phyloP scores from a whole-genome alignment of 2,797 vertebrate genomes.

The Lacerta agilis region DNA sequence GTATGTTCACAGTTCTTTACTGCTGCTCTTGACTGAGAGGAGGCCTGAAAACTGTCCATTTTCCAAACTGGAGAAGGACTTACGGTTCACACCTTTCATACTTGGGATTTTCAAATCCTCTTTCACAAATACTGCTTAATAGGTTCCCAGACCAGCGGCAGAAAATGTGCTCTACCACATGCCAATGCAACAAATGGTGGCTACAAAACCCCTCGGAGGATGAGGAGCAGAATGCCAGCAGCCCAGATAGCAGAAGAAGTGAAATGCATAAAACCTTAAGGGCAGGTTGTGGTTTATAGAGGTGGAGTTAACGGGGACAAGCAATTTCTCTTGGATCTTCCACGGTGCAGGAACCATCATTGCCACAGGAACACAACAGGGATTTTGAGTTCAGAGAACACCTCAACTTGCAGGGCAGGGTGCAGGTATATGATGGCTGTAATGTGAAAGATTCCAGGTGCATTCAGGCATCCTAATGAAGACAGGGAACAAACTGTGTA shows the following conservation, averaged over 20 bases:
- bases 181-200: neutral
- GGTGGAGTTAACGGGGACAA: neutral
- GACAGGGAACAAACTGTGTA: no score
- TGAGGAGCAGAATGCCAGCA: neutral
- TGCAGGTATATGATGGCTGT: neutral
- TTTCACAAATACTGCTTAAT: neutral
- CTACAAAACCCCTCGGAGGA: neutral
- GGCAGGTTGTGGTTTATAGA: neutral
- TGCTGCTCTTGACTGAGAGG: conserved; percentile 34
- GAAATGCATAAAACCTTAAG: neutral
- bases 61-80: neutral
- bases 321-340: neutral
- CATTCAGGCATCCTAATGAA: no score
- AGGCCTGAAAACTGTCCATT: conserved; percentile 5
- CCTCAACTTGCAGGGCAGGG: neutral
- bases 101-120: neutral
- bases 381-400: neutral
- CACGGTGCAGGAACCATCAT: neutral
- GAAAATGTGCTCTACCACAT: neutral
- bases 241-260: neutral
- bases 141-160: neutral
- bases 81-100: conserved; percentile 20
- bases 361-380: no score
- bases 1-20: conserved; percentile 30
- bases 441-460: neutral